phyloP scores from a whole-genome alignment of 2,797 vertebrate genomes.

The Vireo griseus region DNA sequence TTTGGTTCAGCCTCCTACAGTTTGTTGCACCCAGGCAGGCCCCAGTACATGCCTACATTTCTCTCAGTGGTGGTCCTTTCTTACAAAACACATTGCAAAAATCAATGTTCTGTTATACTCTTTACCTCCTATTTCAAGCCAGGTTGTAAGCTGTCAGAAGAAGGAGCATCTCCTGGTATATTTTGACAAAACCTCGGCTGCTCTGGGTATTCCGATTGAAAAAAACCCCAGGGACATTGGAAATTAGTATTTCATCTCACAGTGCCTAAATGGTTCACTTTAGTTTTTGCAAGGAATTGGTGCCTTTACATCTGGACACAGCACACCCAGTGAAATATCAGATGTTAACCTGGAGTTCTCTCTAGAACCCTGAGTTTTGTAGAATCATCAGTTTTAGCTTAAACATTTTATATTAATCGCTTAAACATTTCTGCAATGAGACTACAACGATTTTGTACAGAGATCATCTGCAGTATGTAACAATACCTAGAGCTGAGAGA shows the following conservation, averaged over 20 bases:
- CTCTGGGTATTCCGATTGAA: neutral
- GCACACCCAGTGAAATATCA: neutral
- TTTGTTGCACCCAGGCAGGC: neutral
- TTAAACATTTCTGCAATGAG: conserved; percentile 11
- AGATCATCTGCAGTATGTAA: neutral
- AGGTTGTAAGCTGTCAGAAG: neutral
- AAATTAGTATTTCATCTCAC: neutral
- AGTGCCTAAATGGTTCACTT: neutral
- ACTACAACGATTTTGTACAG: neutral
- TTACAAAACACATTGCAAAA: neutral
- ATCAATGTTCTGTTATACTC: neutral
- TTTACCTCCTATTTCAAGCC: neutral
- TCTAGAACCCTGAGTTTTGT: neutral
- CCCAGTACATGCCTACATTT: neutral
- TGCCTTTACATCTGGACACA: neutral
- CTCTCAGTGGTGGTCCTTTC: neutral
- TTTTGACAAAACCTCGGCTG: neutral
- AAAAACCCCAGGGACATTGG: neutral
- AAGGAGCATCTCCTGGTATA: neutral
- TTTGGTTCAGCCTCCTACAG: neutral
- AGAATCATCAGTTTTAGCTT: neutral
- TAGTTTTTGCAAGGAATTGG: neutral
- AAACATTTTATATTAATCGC: conserved; percentile 27
- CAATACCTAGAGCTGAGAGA: conserved; percentile 4
- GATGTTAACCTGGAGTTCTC: neutral